phyloP scores from a whole-genome alignment of 2,113 vertebrate genomes.

The Sinocyclocheilus anshuiensis region DNA sequence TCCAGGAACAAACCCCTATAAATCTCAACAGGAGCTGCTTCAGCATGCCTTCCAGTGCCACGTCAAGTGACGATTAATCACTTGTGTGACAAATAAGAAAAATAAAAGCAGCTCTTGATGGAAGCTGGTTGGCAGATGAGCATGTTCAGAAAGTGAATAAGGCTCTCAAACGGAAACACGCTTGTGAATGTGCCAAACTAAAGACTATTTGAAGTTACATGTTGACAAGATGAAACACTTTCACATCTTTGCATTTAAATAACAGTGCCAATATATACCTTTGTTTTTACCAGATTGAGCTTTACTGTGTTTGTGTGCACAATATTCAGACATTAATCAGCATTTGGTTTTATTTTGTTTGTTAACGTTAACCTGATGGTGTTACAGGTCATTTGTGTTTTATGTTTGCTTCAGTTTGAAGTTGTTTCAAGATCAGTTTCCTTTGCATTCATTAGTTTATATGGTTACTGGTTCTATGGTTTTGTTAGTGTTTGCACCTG shows the following conservation, averaged over 20 bases:
- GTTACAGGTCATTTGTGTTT: no score
- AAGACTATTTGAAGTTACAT: not conserved
- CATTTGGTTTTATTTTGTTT: not conserved
- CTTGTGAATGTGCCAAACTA: not conserved
- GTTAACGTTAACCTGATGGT: not conserved
- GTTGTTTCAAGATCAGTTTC: no score
- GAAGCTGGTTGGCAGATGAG: slow-evolving; percentile 43
- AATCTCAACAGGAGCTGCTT: slow-evolving; percentile 47
- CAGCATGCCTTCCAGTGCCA: slow-evolving; percentile 53
- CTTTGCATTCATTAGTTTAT: no score
- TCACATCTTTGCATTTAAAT: not conserved
- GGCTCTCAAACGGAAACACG: not conserved
- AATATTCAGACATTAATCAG: not conserved
- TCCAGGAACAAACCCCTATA: slow-evolving; percentile 45
- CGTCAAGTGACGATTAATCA: slow-evolving; percentile 59
- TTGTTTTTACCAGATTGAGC: not conserved
- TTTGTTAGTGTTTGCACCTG: no score
- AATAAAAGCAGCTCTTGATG: slow-evolving; percentile 47
- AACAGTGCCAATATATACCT: not conserved
- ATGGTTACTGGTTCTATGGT: no score
- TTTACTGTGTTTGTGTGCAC: not conserved
- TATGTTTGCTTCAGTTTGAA: no score
- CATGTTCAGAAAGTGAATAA: not conserved
- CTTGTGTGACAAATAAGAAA: slow-evolving; percentile 52
- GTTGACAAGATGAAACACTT: slow-evolving; percentile 1